Percentiles rank a stretch among this genome's conserved stretches.
Conservation (phyloP, 2,797 vertebrate genomes). For the Anomalospiza imberbis region DNA sequence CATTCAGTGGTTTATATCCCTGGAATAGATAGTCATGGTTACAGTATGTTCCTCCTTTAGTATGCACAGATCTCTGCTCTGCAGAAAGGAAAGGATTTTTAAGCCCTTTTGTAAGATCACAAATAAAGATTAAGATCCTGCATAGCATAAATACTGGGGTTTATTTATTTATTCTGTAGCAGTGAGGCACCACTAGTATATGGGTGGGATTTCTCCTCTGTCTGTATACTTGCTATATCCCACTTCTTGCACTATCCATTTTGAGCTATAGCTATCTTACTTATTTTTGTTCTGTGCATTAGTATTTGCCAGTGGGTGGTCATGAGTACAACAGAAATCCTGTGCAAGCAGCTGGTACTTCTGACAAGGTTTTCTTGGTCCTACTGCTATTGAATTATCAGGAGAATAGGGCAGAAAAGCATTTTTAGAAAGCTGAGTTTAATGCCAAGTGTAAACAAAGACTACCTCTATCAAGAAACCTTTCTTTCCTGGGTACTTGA, state of each 20-base stretch:
- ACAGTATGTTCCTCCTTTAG: conserved; percentile 5
- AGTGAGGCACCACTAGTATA: background rate
- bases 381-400: conserved; percentile 34
- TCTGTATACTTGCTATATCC: background rate
- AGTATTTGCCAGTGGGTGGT: background rate
- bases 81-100: conserved; percentile 13
- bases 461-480: background rate
- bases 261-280: background rate
- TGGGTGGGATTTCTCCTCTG: background rate
- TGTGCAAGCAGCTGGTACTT: background rate
- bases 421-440: conserved; percentile 35
- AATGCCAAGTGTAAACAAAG: conserved; percentile 36
- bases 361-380: conserved; percentile 21
- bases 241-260: background rate
- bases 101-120: conserved; percentile 3
- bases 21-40: conserved; percentile 16
- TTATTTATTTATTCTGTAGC: conserved; percentile 10
- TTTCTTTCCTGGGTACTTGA: conserved; percentile 20
- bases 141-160: background rate
- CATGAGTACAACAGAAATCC: conserved; percentile 22
- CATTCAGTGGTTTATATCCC: conserved; percentile 12
- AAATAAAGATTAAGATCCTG: conserved; percentile 21
- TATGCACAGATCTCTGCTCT: conserved; percentile 7
- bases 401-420: conserved; percentile 14
- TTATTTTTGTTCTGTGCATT: conserved; percentile 14